A percentile compares a stretch with the other conserved stretches of the same genome.
These are phyloP conservation scores for Sciurus carolinensis DNA, from an alignment of 2,797 vertebrate genomes.

Conservation along the genomic window DNA sequence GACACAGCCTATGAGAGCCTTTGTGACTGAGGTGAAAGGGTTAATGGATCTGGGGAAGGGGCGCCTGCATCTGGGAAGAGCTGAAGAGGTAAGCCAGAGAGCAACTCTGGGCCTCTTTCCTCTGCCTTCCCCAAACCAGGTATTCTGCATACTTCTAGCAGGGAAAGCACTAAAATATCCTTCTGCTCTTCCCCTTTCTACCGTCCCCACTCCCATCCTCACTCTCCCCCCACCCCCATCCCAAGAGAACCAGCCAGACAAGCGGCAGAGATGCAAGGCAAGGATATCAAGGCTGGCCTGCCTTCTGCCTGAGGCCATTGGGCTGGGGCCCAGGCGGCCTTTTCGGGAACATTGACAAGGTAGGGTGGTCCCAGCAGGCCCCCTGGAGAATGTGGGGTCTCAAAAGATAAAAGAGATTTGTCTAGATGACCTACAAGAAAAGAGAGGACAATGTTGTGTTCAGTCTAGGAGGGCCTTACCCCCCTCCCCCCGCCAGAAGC, in stretches of 20 bases:
- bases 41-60: constrained; percentile 32
- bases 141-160: constrained; percentile 47
- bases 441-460: constrained; percentile 3
- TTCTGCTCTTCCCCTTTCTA: neutral
- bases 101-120: constrained; percentile 47
- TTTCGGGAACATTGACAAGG: constrained; percentile 34
- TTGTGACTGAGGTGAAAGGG: constrained; percentile 42
- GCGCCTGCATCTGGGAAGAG: neutral
- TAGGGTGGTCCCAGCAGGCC: constrained; percentile 53
- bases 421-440: constrained; percentile 34
- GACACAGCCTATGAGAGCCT: neutral
- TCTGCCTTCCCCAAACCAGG: constrained; percentile 59
- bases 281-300: neutral
- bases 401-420: constrained; percentile 48
- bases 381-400: constrained; percentile 15
- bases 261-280: constrained; percentile 30
- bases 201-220: neutral
- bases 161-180: constrained; percentile 19
- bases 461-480: neutral
- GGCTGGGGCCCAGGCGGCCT: neutral
- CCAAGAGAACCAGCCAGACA: constrained; percentile 22
- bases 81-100: constrained; percentile 59
- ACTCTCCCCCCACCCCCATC: neutral
- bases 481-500: neutral
- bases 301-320: neutral